These are phyloP conservation scores for Hydrolagus colliei DNA, from an alignment of 2,797 vertebrate genomes.

Conservation along the genomic window DNA sequence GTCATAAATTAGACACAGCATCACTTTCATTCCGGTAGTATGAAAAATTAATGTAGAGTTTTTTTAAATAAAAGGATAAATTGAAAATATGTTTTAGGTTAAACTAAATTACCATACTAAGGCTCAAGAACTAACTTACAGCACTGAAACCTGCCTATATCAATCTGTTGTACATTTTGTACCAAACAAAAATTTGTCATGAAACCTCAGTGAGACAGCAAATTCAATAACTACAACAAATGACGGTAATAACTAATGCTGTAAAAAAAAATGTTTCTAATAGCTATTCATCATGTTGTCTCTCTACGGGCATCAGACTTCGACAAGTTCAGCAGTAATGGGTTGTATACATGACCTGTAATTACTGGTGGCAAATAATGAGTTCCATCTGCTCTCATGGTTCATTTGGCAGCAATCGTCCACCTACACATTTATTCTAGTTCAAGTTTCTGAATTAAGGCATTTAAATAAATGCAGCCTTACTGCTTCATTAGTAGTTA, in stretches of 20 bases:
- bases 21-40: background rate
- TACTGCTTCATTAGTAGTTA: background rate
- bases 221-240: background rate
- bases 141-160: background rate
- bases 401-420: slow-evolving; percentile 57
- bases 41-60: background rate
- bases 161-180: background rate
- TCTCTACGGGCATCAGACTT: slow-evolving; percentile 38
- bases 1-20: background rate
- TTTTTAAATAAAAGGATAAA: background rate
- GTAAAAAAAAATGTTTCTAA: slow-evolving; percentile 33
- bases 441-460: slow-evolving; percentile 20
- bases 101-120: background rate
- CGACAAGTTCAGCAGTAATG: slow-evolving; percentile 58
- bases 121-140: background rate
- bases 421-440: slow-evolving; percentile 39
- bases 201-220: background rate
- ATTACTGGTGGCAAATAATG: slow-evolving; percentile 56
- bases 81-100: background rate
- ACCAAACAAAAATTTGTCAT: background rate
- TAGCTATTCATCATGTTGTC: slow-evolving; percentile 42
- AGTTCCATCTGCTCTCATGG: slow-evolving; percentile 57
- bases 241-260: slow-evolving; percentile 19
- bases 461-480: background rate
- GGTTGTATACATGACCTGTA: slow-evolving; percentile 56